Evolutionary conservation across 2,888 invertebrate genomes (phyloP).

Genomic region (Harpalus rufipes): DNA sequence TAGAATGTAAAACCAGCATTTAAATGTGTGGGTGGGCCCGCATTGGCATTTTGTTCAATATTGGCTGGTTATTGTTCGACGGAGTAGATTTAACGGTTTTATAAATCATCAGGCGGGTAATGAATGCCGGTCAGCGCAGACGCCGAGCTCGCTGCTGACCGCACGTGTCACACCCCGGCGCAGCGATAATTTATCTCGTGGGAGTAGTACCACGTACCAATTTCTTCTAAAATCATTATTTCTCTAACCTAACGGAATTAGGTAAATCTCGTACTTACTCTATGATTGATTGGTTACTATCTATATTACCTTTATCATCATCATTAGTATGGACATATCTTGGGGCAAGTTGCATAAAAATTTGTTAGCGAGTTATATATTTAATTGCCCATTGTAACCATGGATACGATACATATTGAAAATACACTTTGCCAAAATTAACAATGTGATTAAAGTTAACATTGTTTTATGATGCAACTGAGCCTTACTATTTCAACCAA

Average conservation of each 20-base stretch:
- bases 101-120: slow-evolving; percentile 54
- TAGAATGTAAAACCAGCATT: slow-evolving; percentile 15
- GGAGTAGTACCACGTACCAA: not conserved
- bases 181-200: slow-evolving; percentile 10
- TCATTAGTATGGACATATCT: no score
- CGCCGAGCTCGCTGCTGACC: not conserved
- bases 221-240: slow-evolving; percentile 23
- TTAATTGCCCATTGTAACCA: no score
- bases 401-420: no score
- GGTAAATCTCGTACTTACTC: not conserved
- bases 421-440: no score
- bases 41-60: not conserved
- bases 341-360: no score
- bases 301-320: no score
- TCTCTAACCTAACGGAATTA: not conserved
- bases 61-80: slow-evolving; percentile 28
- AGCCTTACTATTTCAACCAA: no score
- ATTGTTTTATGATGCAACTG: no score
- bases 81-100: slow-evolving; percentile 53
- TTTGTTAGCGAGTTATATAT: no score
- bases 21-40: not conserved
- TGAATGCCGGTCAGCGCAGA: slow-evolving; percentile 30
- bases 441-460: no score
- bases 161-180: slow-evolving; percentile 5
- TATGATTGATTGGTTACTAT: no score